Base-by-base conservation (phyloP, 2,797 vertebrate genomes). In the Gymnodraco acuticeps region DNA sequence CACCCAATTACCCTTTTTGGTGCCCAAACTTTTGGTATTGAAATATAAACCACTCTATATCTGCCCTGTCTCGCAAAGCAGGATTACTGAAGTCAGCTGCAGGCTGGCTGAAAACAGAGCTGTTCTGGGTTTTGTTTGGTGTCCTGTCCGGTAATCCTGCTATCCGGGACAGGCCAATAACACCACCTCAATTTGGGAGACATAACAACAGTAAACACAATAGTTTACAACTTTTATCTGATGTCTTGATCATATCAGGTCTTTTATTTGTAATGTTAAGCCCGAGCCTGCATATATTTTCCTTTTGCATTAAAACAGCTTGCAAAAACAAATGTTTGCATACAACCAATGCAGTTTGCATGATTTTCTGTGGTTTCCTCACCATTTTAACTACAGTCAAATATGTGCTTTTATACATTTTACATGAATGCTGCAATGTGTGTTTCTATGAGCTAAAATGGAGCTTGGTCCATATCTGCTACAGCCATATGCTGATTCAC, bases 401-500 rank as follows among this genome's bases (percentile, higher is more conserved):
- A 10, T 4, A 17, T 38, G 19, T 23, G 27, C 42, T 17, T 45
- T 60, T 42, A 56, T 1, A 52, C 38, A 63, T 59, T 52, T 73
- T 38, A 42, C 33, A 55, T 45, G 0, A 48, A 20, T 20, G 46
- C 27, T 42, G 58, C 50, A 27, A 3, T 63, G 45, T 71, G 55
- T 69, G 48, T 60, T 31, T 65, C 60, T 61, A 31, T 58, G 48
- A 70, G 62, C 64, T 38, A 38, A 38, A 38, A 38, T 38, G 33
- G 33, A 68, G 56, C 53, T 77, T 20, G 47, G 56, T 65, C 59
- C 60, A 60, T 77, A 80, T 81, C 75, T 75, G 50, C 76, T 70
- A 2, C 23, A 73, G 52, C 78, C 82, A 79, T 78, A 77, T 85
- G 81, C 63, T 16, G 73, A 53, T 72, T 68, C 74, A 47, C 38